These are phyloP conservation scores for Sebastes aleutianus DNA, from an alignment of 2,797 vertebrate species.

Conservation along the genomic window DNA sequence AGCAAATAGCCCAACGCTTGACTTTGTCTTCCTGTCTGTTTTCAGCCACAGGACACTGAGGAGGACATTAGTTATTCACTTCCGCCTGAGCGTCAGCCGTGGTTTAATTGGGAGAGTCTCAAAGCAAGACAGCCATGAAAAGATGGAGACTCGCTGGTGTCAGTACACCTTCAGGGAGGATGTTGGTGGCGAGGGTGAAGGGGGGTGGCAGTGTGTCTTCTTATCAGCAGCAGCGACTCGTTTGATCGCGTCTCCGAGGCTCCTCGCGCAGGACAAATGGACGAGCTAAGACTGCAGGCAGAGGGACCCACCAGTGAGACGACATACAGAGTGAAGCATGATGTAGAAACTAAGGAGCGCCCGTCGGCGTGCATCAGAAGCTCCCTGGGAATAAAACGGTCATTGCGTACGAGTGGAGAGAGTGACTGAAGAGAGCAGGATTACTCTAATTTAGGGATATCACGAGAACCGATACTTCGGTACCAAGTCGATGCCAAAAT, in stretches of 20 bases:
- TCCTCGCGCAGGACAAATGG: constrained; percentile 61
- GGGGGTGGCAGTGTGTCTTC: constrained; percentile 29
- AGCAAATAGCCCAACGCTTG: not conserved
- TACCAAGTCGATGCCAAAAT: too few species aligned
- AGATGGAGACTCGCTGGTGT: constrained; percentile 44
- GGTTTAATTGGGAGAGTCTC: constrained; percentile 54
- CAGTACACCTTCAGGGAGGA: constrained; percentile 43
- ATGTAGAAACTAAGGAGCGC: constrained; percentile 13
- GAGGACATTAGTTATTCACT: constrained; percentile 27
- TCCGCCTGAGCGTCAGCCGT: constrained; percentile 27
- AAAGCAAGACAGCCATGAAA: constrained; percentile 66
- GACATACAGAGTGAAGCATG: constrained; percentile 15
- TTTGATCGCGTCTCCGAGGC: constrained; percentile 76
- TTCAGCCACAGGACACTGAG: constrained; percentile 1
- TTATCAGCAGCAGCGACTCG: constrained; percentile 55
- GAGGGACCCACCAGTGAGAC: constrained; percentile 16
- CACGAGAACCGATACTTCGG: too few species aligned
- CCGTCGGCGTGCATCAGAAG: not conserved
- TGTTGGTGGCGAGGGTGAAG: constrained; percentile 39
- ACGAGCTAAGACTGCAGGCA: constrained; percentile 38
- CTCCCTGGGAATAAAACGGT: not conserved
- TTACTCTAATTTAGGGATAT: too few species aligned
- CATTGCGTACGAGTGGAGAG: not conserved
- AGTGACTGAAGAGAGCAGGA: not conserved
- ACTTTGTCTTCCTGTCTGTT: constrained; percentile 19